Evolutionary conservation across 2,797 vertebrate species (phyloP).

Genomic region (Gymnoscopelus braueri): DNA sequence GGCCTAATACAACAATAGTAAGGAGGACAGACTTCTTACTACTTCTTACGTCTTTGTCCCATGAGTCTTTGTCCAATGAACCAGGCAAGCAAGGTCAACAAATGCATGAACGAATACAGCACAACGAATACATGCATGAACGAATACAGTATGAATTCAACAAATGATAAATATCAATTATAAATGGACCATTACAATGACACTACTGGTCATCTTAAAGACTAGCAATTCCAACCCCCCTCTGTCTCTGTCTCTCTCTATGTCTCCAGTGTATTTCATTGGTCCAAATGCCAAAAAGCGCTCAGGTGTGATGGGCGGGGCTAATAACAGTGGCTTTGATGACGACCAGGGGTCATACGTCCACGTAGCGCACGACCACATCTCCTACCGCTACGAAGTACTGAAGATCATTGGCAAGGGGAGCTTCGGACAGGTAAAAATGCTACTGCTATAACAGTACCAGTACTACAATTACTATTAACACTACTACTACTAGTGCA

Average conservation of each 20-base stretch:
- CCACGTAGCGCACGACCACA: conserved; percentile 96
- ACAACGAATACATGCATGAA: too few relatives aligned
- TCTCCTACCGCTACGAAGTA: conserved; percentile 96
- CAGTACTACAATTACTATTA: not conserved
- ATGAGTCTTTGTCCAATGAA: too few relatives aligned
- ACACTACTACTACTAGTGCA: not conserved
- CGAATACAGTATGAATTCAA: too few relatives aligned
- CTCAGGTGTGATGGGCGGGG: conserved; percentile 90
- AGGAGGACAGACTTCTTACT: too few relatives aligned
- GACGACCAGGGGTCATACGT: conserved; percentile 99
- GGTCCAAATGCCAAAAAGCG: conserved; percentile 97
- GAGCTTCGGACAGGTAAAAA: conserved; percentile 93
- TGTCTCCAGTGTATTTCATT: conserved; percentile 85
- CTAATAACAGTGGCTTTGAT: conserved; percentile 95
- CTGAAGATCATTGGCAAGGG: conserved; percentile 98
- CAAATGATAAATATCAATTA: too few relatives aligned
- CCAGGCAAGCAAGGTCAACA: too few relatives aligned
- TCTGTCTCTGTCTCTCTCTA: conserved; percentile 5
- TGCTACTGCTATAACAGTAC: not conserved
- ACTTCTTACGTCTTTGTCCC: too few relatives aligned
- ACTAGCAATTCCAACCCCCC: too few relatives aligned
- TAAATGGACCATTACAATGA: too few relatives aligned
- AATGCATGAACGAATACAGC: too few relatives aligned
- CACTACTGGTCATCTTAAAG: too few relatives aligned
- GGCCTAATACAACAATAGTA: too few relatives aligned